Evolutionary conservation across 1,140 invertebrate genomes (phyloP).

Genomic region (Oreohelix idahoensis): DNA sequence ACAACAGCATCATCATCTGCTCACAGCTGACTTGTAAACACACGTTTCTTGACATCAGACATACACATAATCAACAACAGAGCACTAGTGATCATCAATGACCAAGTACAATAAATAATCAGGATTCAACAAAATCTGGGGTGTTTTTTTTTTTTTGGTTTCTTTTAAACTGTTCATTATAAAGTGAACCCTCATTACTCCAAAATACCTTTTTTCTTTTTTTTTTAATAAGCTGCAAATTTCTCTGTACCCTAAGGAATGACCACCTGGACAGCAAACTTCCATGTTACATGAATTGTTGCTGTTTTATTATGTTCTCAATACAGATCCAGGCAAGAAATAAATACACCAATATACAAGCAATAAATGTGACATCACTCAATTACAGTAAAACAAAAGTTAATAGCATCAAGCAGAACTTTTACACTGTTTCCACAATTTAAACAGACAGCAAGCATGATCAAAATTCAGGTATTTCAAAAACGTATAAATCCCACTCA

Average conservation of each 20-base stretch:
- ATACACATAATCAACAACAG: neutral
- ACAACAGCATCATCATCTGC: too few species aligned
- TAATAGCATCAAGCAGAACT: neutral
- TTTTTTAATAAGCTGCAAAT: neutral
- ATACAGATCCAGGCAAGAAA: slow-evolving; percentile 6
- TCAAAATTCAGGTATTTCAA: neutral
- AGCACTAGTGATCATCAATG: neutral
- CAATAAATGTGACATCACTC: neutral
- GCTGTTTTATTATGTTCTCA: too few species aligned
- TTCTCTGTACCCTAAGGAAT: neutral
- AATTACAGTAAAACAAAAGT: neutral
- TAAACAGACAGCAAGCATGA: neutral
- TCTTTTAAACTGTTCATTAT: neutral
- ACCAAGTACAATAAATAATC: slow-evolving; percentile 33
- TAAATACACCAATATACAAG: neutral
- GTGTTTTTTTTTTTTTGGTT: neutral
- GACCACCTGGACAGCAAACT: neutral
- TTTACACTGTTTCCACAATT: neutral
- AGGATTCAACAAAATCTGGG: slow-evolving; percentile 29
- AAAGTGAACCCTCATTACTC: slow-evolving; percentile 13
- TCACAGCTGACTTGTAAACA: too few species aligned
- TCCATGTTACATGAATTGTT: too few species aligned
- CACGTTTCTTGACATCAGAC: neutral
- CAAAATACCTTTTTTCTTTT: too few species aligned
- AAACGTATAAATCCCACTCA: too few species aligned